Conservation (phyloP, 2,797 vertebrate species). For the Malurus splendens region DNA sequence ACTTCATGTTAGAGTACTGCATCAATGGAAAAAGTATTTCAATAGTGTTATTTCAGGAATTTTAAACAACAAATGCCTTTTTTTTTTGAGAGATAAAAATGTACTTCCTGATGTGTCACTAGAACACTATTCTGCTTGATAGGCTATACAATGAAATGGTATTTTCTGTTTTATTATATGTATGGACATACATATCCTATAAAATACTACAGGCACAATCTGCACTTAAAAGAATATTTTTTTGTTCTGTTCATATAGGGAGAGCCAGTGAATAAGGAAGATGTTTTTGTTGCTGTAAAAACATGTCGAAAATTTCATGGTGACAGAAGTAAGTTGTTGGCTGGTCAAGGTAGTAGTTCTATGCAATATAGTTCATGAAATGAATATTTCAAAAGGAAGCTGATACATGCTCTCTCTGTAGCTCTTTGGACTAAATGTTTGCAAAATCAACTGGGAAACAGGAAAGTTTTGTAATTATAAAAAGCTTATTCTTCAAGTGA, state of each 20-base stretch:
- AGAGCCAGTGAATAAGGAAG: constrained; percentile 80
- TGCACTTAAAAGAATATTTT: not conserved
- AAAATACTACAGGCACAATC: not conserved
- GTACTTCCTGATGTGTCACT: not conserved
- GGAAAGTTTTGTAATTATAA: not conserved
- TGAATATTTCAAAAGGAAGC: not conserved
- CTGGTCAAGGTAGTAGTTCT: not conserved
- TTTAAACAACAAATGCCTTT: not conserved
- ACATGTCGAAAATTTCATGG: constrained; percentile 92
- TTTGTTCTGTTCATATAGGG: constrained; percentile 71
- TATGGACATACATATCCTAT: not conserved
- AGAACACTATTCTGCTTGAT: not conserved
- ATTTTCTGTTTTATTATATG: not conserved
- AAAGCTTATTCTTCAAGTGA: not conserved
- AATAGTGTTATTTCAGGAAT: not conserved
- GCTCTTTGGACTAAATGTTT: not conserved
- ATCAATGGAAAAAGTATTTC: not conserved
- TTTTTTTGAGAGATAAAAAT: not conserved
- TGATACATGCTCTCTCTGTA: not conserved
- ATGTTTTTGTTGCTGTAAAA: constrained; percentile 95
- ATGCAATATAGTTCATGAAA: not conserved
- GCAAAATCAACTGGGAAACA: not conserved
- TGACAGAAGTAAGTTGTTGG: constrained; percentile 86
- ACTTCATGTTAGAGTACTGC: not conserved
- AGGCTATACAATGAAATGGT: not conserved